Evolutionary conservation across 1,140 invertebrate species (phyloP).

Genomic region (Drosophila jambulina): DNA sequence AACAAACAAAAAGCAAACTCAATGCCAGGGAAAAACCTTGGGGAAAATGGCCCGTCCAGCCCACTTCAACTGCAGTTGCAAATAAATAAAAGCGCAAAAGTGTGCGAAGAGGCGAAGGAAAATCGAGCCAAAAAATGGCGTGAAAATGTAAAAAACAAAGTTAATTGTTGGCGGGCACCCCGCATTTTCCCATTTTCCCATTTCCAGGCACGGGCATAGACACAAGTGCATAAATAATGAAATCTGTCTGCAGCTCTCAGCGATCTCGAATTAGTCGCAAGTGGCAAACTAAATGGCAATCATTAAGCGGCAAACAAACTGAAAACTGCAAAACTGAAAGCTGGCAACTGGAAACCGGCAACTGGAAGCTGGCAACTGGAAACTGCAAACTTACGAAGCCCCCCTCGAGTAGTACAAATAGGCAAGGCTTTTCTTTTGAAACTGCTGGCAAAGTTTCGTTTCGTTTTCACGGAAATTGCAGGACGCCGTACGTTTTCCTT

Average conservation of each 20-base stretch:
- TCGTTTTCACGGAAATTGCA: slow-evolving; percentile 11
- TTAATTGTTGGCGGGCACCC: slow-evolving; percentile 67
- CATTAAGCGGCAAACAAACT: slow-evolving; percentile 52
- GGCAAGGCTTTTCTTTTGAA: slow-evolving; percentile 13
- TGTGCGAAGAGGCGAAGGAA: slow-evolving; percentile 20
- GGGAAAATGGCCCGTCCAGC: slow-evolving; percentile 3
- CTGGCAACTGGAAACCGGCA: not conserved
- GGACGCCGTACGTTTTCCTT: not conserved
- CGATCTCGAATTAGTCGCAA: slow-evolving; percentile 60
- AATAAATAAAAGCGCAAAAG: slow-evolving; percentile 55
- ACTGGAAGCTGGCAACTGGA: not conserved
- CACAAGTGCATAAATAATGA: slow-evolving; percentile 74
- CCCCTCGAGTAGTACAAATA: slow-evolving; percentile 4
- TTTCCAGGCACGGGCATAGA: slow-evolving; percentile 23
- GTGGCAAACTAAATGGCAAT: slow-evolving; percentile 60
- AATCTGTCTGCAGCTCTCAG: slow-evolving; percentile 65
- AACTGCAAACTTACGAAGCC: slow-evolving; percentile 3
- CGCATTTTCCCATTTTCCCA: not conserved
- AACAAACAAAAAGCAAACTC: slow-evolving; percentile 58
- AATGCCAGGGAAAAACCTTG: slow-evolving; percentile 16
- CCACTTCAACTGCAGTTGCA: slow-evolving; percentile 38
- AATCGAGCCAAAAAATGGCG: slow-evolving; percentile 68
- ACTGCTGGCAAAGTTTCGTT: slow-evolving; percentile 12
- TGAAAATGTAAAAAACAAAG: slow-evolving; percentile 82
- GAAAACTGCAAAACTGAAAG: slow-evolving; percentile 13